Percentiles rank a stretch among this genome's conserved stretches.
phyloP scores from a whole-genome alignment of 2,888 invertebrate species.

The Nomada ruficornis region DNA sequence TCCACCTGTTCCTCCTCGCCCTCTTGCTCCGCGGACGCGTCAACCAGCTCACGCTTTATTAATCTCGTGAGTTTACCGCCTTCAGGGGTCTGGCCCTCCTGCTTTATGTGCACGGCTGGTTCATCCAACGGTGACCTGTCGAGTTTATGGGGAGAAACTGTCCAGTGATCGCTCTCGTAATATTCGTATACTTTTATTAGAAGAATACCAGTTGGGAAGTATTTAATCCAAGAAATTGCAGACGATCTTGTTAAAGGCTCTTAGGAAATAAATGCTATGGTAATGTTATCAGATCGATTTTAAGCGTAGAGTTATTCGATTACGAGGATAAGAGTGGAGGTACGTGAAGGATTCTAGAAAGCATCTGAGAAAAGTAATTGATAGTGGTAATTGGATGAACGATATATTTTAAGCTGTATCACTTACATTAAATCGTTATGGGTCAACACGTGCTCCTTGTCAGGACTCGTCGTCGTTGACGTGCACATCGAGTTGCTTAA shows the following conservation, averaged over 20 bases:
- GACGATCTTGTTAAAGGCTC: too few relatives aligned
- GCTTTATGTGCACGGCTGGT: constrained; percentile 82
- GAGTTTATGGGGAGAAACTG: constrained; percentile 25
- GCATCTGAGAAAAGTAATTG: too few relatives aligned
- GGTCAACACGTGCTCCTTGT: constrained; percentile 82
- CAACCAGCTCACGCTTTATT: constrained; percentile 83
- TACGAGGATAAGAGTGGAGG: too few relatives aligned
- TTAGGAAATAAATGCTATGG: too few relatives aligned
- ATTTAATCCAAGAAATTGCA: too few relatives aligned
- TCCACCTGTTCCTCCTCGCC: constrained; percentile 78
- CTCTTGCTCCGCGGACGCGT: constrained; percentile 79
- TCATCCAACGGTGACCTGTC: constrained; percentile 83
- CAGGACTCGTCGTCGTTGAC: constrained; percentile 84
- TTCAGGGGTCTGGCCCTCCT: constrained; percentile 81
- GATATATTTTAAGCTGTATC: too few relatives aligned
- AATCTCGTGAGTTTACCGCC: constrained; percentile 83
- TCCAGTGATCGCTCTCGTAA: neutral
- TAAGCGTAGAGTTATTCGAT: too few relatives aligned
- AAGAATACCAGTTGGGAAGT: too few relatives aligned
- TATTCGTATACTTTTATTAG: neutral
- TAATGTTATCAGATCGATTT: too few relatives aligned
- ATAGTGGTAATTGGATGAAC: neutral
- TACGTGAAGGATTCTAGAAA: too few relatives aligned
- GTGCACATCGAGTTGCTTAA: constrained; percentile 84
- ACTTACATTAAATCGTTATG: constrained; percentile 83